Evolutionary conservation across 2,888 invertebrate genomes (phyloP), one percentile per base, ranked within the genome.

Genomic region (Microctonus hyperodae): DNA sequence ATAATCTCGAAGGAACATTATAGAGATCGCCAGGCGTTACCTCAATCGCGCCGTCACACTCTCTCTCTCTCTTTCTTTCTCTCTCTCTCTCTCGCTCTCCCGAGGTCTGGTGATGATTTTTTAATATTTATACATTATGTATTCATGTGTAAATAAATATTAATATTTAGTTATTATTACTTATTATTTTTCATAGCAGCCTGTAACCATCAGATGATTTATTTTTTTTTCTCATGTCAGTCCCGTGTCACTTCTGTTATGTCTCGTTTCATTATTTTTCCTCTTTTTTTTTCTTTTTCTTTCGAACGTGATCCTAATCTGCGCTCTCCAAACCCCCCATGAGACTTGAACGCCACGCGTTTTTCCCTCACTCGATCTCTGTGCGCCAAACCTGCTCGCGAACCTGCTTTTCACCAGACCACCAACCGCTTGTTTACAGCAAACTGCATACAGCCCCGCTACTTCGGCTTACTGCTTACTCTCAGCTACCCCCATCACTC

Each of bases 401-500:
- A 69, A 69, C 73, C 72, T 71, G 73, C 44, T 58, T 67, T 62
- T 78, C 79, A 80, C 78, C 79, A 79, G 80, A 80, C 75, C 80
- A 77, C 78, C 79, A 76, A 75, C 72, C 74, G 77, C 76, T 70
- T 70, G 74, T 70, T 69, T 77, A 82, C 81, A 77, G 82, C 82
- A 81, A 81, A 81, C 82, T 80, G 81, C 82, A 77, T 77, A 79
- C 81, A 79, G 80, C 81, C 81, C 81, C 77, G 79, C 81, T 80
- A 80, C 79, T 79, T 73, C 81, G 78, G 81, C 79, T 79, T 79
- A 81, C 78, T 74, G 81, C 81, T 80, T 81, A 81, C 82, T 81
- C 81, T 81, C 81, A 78, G 82, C 82, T 82, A 82, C 81, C 79
- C 74, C 81, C 82, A 81, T 81, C 82, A 81, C 78, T 81, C 82